A percentile compares a stretch with the other conserved stretches of the same genome.
Conservation (phyloP, 2,888 invertebrate species). For the Pilophorus perplexus region DNA sequence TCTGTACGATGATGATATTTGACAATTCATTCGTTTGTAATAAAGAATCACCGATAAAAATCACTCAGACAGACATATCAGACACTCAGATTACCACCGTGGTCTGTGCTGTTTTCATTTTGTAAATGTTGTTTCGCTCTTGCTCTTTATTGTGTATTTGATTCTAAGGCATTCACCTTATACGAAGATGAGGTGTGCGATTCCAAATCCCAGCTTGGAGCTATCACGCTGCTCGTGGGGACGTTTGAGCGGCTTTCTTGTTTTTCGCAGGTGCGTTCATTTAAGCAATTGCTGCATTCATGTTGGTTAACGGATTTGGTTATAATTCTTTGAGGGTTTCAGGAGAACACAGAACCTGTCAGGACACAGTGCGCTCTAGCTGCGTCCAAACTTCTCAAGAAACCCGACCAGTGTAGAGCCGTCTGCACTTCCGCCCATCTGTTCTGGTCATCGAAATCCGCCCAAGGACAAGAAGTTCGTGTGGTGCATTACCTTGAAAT, state of each 20-base stretch:
- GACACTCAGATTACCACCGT: too few relatives aligned
- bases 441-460: constrained; percentile 87
- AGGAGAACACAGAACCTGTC: constrained; percentile 95
- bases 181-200: constrained; percentile 99
- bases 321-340: not conserved
- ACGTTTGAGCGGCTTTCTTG: constrained; percentile 93
- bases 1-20: not conserved
- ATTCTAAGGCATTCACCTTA: constrained; percentile 78
- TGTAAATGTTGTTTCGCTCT: not conserved
- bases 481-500: too few relatives aligned
- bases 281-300: not conserved
- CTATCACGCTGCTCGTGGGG: constrained; percentile 91
- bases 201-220: constrained; percentile 92
- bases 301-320: not conserved
- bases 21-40: too few relatives aligned
- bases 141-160: not conserved
- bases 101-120: not conserved
- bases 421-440: constrained; percentile 92
- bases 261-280: constrained; percentile 63
- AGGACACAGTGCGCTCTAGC: constrained; percentile 94
- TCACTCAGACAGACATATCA: too few relatives aligned
- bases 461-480: constrained; percentile 56
- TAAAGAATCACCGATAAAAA: too few relatives aligned
- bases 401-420: constrained; percentile 96
- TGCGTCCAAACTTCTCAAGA: constrained; percentile 92